Evolutionary conservation across 2,888 invertebrate genomes (phyloP).

Genomic region (Clanis bilineata): DNA sequence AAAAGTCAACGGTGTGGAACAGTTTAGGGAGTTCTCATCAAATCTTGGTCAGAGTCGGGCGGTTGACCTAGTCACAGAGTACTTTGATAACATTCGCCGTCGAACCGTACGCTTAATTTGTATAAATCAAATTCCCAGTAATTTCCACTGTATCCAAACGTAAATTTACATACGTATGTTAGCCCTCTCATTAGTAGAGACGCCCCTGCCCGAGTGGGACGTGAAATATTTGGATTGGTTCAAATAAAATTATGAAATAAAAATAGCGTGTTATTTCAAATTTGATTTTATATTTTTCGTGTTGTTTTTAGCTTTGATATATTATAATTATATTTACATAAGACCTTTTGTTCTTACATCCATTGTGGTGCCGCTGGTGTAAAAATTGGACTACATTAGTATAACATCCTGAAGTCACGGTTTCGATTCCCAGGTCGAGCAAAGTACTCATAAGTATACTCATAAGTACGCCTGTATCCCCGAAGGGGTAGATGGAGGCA

Average conservation of each 20-base stretch:
- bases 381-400: no score
- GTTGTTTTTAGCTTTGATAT: not conserved
- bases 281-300: not conserved
- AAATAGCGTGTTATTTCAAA: not conserved
- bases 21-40: conserved; percentile 64
- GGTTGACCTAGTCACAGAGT: conserved; percentile 58
- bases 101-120: conserved; percentile 62
- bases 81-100: conserved; percentile 64
- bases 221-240: not conserved
- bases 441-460: no score
- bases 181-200: no score
- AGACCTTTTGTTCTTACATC: no score
- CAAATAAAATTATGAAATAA: not conserved
- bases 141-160: conserved; percentile 39
- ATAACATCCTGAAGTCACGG: no score
- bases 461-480: no score
- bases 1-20: conserved; percentile 61
- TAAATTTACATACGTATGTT: conserved; percentile 22
- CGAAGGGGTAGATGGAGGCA: no score
- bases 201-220: no score
- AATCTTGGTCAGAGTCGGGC: conserved; percentile 49
- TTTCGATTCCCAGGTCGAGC: no score
- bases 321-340: no score
- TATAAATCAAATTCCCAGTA: conserved; percentile 67
- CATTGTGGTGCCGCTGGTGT: no score